A percentile compares a stretch with the other conserved stretches of the same genome.
Evolutionary conservation across 2,888 invertebrate species (phyloP).

Genomic region (Anthophora plumipes): DNA sequence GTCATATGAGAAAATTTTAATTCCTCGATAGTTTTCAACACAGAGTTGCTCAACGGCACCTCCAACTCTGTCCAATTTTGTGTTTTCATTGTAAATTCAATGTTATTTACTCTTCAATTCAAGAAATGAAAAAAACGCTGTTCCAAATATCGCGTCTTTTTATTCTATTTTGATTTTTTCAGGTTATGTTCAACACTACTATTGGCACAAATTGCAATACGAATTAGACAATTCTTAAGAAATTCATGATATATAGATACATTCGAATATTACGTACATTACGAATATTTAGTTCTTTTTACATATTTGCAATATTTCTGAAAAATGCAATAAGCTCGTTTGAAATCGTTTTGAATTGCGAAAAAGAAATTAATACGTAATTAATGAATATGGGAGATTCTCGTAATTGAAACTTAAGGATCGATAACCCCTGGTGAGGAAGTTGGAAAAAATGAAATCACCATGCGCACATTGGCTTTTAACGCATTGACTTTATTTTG

Average conservation of each 20-base stretch:
- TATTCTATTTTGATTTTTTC: background rate
- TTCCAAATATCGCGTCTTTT: background rate
- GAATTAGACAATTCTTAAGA: background rate
- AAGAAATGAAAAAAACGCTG: constrained; percentile 8
- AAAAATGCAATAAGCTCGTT: background rate
- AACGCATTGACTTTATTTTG: constrained; percentile 82
- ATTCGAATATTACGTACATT: background rate
- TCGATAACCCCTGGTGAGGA: no score
- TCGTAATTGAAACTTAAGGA: background rate
- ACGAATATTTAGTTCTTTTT: background rate
- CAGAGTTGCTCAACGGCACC: constrained; percentile 83
- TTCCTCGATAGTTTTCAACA: constrained; percentile 85
- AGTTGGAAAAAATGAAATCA: constrained; percentile 24
- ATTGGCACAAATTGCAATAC: background rate
- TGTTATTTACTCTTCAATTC: background rate
- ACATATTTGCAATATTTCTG: background rate
- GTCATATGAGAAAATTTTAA: constrained; percentile 87
- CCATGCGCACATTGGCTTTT: constrained; percentile 75
- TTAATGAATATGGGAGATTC: background rate
- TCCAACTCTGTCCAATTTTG: constrained; percentile 85
- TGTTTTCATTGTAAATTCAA: constrained; percentile 73
- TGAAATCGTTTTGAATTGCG: no score
- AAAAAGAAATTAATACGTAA: background rate
- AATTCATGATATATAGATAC: no score
- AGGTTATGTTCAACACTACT: constrained; percentile 29